These are phyloP conservation scores for Unio pictorum DNA, from an alignment of 2,888 invertebrate species.

Conservation along the genomic window DNA sequence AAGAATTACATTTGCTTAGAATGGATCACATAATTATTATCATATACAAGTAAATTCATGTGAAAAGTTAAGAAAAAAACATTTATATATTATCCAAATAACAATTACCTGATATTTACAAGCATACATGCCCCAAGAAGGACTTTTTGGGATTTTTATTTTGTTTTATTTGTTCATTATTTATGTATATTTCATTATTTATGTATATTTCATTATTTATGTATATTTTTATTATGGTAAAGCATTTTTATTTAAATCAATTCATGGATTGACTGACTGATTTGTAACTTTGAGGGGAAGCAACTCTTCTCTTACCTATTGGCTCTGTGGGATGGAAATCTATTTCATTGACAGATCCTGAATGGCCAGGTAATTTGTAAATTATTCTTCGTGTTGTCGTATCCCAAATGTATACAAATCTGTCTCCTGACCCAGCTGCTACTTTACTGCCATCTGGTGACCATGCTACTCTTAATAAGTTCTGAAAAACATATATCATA, in stretches of 20 bases:
- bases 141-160: too few species aligned
- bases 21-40: too few species aligned
- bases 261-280: neutral
- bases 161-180: too few species aligned
- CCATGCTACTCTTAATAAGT: constrained; percentile 94
- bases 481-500: constrained; percentile 73
- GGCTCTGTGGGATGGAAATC: constrained; percentile 96
- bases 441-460: constrained; percentile 93
- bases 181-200: neutral
- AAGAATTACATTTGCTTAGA: too few species aligned
- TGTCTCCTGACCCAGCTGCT: constrained; percentile 93
- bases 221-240: neutral
- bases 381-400: constrained; percentile 90
- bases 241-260: neutral
- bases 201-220: neutral
- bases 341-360: constrained; percentile 96
- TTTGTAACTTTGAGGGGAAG: neutral
- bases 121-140: too few species aligned
- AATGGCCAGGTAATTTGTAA: constrained; percentile 98
- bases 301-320: constrained; percentile 76
- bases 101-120: too few species aligned
- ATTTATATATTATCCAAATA: too few species aligned
- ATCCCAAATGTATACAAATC: constrained; percentile 98
- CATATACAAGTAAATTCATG: too few species aligned
- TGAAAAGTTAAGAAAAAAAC: too few species aligned